A percentile compares a stretch with the other conserved stretches of the same genome.
phyloP scores from a whole-genome alignment of 2,888 invertebrate species.

The Drosophila rellima region DNA sequence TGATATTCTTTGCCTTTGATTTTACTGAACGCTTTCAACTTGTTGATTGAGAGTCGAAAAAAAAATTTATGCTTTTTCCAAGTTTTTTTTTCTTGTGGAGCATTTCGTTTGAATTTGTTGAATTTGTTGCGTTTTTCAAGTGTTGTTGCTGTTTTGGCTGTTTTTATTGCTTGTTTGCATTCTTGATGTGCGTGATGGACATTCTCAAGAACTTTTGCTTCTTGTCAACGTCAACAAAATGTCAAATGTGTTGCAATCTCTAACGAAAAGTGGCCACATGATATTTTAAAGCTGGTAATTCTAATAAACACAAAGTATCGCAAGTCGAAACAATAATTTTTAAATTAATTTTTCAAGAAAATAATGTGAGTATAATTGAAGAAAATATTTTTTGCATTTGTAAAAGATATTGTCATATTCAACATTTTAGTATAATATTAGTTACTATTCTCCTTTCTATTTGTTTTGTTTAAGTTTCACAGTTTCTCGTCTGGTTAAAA shows the following conservation, averaged over 20 bases:
- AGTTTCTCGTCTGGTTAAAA: not conserved
- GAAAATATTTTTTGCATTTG: too few species aligned
- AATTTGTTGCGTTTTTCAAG: constrained; percentile 53
- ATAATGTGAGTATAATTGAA: not conserved
- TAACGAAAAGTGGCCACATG: constrained; percentile 46
- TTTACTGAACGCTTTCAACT: constrained; percentile 55
- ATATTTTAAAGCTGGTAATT: constrained; percentile 54
- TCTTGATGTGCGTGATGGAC: constrained; percentile 67
- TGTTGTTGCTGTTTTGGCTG: constrained; percentile 17
- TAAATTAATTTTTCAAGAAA: not conserved
- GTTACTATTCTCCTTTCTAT: not conserved
- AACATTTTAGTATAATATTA: too few species aligned
- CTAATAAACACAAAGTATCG: constrained; percentile 10
- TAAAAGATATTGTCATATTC: too few species aligned
- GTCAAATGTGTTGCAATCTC: constrained; percentile 69
- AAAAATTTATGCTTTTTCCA: constrained; percentile 25
- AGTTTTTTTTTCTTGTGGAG: constrained; percentile 14
- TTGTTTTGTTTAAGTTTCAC: not conserved
- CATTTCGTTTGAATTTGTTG: constrained; percentile 65
- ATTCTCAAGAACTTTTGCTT: constrained; percentile 74
- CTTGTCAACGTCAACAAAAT: constrained; percentile 64
- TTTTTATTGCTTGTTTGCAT: constrained; percentile 50
- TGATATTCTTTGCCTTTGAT: constrained; percentile 36
- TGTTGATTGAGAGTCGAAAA: constrained; percentile 71
- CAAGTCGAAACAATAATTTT: constrained; percentile 24